Conservation (phyloP, 1,140 invertebrate species). For the Caenorhabditis latens region DNA sequence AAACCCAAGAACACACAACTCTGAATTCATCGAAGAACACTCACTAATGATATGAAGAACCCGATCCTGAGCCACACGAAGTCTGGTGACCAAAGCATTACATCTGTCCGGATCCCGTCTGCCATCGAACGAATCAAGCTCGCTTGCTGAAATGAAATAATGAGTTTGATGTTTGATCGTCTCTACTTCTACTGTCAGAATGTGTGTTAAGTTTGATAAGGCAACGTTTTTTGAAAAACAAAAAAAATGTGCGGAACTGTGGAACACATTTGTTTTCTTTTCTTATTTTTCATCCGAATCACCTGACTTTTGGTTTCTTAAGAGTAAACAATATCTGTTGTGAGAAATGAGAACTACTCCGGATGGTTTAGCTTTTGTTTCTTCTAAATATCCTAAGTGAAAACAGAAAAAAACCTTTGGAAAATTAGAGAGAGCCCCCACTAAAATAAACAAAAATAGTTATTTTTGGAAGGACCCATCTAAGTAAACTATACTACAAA, state of each 20-base stretch:
- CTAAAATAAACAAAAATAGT: neutral
- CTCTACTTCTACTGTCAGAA: neutral
- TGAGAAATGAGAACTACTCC: neutral
- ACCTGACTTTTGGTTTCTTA: neutral
- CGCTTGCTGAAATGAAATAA: constrained; percentile 82
- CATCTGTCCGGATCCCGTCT: constrained; percentile 96
- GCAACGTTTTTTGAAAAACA: neutral
- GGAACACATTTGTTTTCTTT: neutral
- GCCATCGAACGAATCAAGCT: constrained; percentile 97
- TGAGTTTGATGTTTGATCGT: neutral
- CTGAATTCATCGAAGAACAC: constrained; percentile 24
- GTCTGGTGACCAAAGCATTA: constrained; percentile 91
- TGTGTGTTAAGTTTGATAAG: neutral
- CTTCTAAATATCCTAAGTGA: neutral
- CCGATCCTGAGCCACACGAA: constrained; percentile 83
- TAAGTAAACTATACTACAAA: neutral
- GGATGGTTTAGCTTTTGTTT: neutral
- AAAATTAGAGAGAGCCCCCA: neutral
- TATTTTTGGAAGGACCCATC: neutral
- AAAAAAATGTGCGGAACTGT: neutral
- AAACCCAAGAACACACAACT: too few species aligned
- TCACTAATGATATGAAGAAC: constrained; percentile 76
- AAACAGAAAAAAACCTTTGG: neutral
- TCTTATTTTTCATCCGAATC: neutral
- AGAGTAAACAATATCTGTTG: neutral